Base-by-base conservation (phyloP, 37 sponge, comb jelly and placozoan species). In the Crambe crambe region DNA sequence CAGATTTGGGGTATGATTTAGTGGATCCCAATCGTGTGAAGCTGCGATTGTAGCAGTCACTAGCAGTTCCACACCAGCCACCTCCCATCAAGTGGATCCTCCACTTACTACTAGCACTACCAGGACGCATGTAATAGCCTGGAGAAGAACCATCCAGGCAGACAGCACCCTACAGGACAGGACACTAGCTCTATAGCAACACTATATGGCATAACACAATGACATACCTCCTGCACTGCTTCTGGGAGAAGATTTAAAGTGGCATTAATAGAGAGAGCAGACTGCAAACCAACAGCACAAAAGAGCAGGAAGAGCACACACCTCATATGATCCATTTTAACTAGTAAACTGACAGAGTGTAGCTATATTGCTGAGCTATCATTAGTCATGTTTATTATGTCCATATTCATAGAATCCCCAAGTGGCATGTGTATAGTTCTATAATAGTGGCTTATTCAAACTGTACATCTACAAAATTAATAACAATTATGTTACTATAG, bases 61-160 rank as follows among this genome's bases (percentile, higher is more conserved):
- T 63, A 39, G 80, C 73, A 23, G 58, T 58, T 40, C 74, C 75
- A 76, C 94, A 93, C 94, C 91, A 89, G 0, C 94, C 94, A 20
- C 94, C 94, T 20, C 94, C 94, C 64, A 82, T 84, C 64, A 79
- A 39, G 60, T 93, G 89, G 41, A 93, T 17, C 27, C 89, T 89
- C 94, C 94, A 93, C 42, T 83, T 89, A 30, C 80, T 77, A 68
- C 38, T 41, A 27, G 60, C 84, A 36, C 2, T 61, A 61, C 79
- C 79, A 9, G 38, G 37, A 32, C 86, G 41, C 29, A 71, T 37
- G 68, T 87, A 86, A 57, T 93, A 93, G 68, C 94, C 91, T 31
- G 90, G 83, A 37, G 94, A 68, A 32, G 91, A 61, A 12, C 94
- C 94, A 59, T 93, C 94, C 44, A 93, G 74, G 47, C 94, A 93